Evolutionary conservation across 2,888 invertebrate species (phyloP).

Genomic region (Cephus runcator): DNA sequence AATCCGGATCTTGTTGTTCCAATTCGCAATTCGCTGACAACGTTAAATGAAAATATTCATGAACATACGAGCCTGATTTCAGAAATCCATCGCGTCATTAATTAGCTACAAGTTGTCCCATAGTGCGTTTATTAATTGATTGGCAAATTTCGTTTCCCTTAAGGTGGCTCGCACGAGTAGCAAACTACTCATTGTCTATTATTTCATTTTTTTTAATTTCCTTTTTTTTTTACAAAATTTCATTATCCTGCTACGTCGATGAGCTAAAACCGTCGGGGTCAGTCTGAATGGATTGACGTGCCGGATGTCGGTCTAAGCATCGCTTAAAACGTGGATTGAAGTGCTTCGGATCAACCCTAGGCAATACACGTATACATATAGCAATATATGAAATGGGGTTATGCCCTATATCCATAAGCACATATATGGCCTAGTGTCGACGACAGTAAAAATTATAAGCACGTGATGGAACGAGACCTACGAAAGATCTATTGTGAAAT

Average conservation of each 20-base stretch:
- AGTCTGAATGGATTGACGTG: background rate
- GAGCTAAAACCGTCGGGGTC: background rate
- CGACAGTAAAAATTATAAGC: background rate
- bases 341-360: background rate
- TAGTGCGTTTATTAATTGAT: conserved; percentile 20
- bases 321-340: background rate
- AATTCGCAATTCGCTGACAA: conserved; percentile 10
- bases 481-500: background rate
- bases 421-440: background rate
- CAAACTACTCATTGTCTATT: background rate
- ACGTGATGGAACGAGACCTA: background rate
- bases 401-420: background rate
- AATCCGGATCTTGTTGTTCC: background rate
- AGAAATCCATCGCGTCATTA: conserved; percentile 10
- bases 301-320: background rate
- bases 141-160: background rate
- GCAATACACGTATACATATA: background rate
- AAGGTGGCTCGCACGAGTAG: background rate
- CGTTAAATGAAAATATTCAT: background rate
- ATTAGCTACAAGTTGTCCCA: conserved; percentile 13
- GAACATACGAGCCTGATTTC: background rate
- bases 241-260: background rate
- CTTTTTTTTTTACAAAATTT: background rate
- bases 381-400: background rate
- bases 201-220: background rate